Percentiles rank a stretch among this genome's conserved stretches.
phyloP scores from a whole-genome alignment of 1,140 invertebrate genomes.

The Dreissena polymorpha region DNA sequence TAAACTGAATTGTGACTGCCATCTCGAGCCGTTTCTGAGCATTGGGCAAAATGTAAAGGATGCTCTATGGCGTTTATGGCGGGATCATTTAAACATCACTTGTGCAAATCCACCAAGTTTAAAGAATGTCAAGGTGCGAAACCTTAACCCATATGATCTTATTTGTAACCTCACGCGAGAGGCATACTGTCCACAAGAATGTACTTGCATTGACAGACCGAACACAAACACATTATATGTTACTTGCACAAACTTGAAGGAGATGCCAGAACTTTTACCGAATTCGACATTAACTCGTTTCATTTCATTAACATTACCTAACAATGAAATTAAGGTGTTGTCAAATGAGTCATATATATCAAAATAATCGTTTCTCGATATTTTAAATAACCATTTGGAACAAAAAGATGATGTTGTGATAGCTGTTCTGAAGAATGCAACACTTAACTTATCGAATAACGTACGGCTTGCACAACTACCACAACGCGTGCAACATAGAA shows the following conservation, averaged over 20 bases:
- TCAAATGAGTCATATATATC: background rate
- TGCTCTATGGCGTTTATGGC: background rate
- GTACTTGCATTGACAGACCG: too few species aligned
- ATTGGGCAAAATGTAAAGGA: constrained; percentile 3
- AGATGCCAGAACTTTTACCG: constrained; percentile 20
- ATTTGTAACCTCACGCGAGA: background rate
- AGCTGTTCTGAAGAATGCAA: constrained; percentile 9
- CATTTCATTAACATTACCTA: constrained; percentile 13
- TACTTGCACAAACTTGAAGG: constrained; percentile 17
- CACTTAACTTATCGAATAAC: constrained; percentile 35
- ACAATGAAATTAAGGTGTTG: constrained; percentile 9
- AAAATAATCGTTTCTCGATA: background rate
- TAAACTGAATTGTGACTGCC: too few species aligned
- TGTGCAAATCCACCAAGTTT: constrained; percentile 6
- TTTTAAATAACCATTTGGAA: constrained; percentile 6
- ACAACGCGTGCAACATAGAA: too few species aligned
- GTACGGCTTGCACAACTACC: background rate
- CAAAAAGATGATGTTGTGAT: background rate
- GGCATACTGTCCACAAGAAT: too few species aligned
- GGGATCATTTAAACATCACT: constrained; percentile 18
- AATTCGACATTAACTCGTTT: background rate
- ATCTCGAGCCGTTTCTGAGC: constrained; percentile 29
- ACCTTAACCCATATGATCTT: background rate
- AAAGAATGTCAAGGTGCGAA: background rate
- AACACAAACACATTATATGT: too few species aligned